Percentiles rank a stretch among this genome's conserved stretches.
Evolutionary conservation across 2,113 vertebrate genomes (phyloP).

Genomic region (Oceanites oceanicus): DNA sequence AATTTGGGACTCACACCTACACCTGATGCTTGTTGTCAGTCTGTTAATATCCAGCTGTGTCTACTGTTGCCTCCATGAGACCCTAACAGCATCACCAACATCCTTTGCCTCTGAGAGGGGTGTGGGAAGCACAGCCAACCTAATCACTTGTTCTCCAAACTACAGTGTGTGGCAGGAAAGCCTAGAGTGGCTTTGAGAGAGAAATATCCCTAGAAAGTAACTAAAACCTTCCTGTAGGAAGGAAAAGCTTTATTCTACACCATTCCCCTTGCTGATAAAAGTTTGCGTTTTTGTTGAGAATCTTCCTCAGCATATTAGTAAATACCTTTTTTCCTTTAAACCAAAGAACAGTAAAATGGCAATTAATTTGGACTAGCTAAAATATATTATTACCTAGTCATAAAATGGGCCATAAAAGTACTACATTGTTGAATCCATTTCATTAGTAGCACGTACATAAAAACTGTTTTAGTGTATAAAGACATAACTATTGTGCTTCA

Average conservation of each 20-base stretch:
- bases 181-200: not conserved
- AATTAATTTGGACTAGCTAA: slow-evolving; percentile 62
- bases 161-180: not conserved
- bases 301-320: not conserved
- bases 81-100: not conserved
- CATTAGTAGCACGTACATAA: slow-evolving; percentile 28
- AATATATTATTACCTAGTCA: slow-evolving; percentile 61
- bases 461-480: slow-evolving; percentile 19
- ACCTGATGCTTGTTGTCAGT: not conserved
- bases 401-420: slow-evolving; percentile 61
- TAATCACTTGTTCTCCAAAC: slow-evolving; percentile 45
- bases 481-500: not conserved
- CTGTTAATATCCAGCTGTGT: not conserved
- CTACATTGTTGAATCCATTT: slow-evolving; percentile 32
- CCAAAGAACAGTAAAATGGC: slow-evolving; percentile 45
- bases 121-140: not conserved
- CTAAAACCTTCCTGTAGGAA: slow-evolving; percentile 29
- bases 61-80: not conserved
- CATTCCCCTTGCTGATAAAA: slow-evolving; percentile 41
- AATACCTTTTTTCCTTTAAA: slow-evolving; percentile 46
- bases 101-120: not conserved
- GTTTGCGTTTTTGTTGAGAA: slow-evolving; percentile 7
- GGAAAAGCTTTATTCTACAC: slow-evolving; percentile 43
- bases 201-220: slow-evolving; percentile 42
- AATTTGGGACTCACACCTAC: not conserved